Evolutionary conservation across 1,140 invertebrate genomes (phyloP), one percentile per base, ranked within the genome.

Genomic region (Acromyrmex heyeri): DNA sequence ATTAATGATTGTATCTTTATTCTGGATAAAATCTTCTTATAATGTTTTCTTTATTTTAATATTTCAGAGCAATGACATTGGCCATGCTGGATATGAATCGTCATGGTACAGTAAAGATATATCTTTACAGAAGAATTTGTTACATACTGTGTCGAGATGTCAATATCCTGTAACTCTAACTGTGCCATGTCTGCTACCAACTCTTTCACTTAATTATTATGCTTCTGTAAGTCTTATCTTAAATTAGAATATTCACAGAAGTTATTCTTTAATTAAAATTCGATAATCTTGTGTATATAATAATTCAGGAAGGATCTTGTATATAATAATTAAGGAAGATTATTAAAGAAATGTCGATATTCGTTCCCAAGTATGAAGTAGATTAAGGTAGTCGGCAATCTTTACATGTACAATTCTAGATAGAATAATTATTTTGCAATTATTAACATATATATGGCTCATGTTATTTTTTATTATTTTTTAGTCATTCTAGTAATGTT

Each of bases 121-220:
- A 18, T 14, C 48, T 3, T 12, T 88, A 16, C 87, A 86, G 4
- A 86, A 82, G 50, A 57, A 12, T 18, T 10, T 89, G 1, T 21
- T 88, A 1, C 67, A 90, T 14, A 3, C 86, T 8, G 69, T 89
- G 5, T 86, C 72, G 59, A 21, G 82, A 50, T 87, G 85, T 59
- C 86, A 90, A 16, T 27, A 62, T n/a, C 90, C 91, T 4, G 16
- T 86, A 1, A 62, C 53, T 2, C 72, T 92, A 2, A 48, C 8
- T 0, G n/a, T 91, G 21, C 70, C 30, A 1, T 88, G 88, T 30
- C 30, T 93, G 62, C 48, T 93, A 14, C 87, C 91, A 0, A 48
- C 14, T 55, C 70, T 93, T 16, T 91, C 91, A 6, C 61, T 93
- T 24, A 86, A 76, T 62, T 92, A 87, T 30, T 93, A 88, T 48